A percentile compares a stretch with the other conserved stretches of the same genome.
phyloP scores from a whole-genome alignment of 2,888 invertebrate genomes.

The Hydrotaea cyrtoneurina region DNA sequence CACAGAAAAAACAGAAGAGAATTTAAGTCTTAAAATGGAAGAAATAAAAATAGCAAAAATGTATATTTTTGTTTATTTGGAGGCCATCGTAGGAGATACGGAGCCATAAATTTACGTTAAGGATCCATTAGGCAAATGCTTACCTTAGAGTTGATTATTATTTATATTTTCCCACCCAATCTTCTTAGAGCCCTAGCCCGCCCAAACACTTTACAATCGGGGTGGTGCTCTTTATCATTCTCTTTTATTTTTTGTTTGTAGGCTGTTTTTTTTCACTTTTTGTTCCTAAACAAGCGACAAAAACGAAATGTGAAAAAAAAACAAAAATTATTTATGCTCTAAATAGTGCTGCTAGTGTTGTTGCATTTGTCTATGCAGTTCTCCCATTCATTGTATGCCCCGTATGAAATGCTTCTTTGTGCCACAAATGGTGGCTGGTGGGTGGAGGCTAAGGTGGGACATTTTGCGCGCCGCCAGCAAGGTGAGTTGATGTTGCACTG shows the following conservation, averaged over 20 bases:
- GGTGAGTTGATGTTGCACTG: slow-evolving; percentile 8
- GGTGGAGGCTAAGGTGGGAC: background rate
- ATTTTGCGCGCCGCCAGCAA: background rate
- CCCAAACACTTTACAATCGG: background rate
- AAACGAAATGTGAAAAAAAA: background rate
- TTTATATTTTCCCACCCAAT: too few relatives aligned
- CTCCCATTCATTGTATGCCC: background rate
- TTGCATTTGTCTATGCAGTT: background rate
- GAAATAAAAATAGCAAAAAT: background rate
- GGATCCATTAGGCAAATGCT: too few relatives aligned
- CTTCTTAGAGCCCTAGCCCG: too few relatives aligned
- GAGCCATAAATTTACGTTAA: background rate
- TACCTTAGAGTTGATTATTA: too few relatives aligned
- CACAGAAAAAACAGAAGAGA: slow-evolving; percentile 14
- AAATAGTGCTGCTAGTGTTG: background rate
- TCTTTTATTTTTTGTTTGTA: background rate
- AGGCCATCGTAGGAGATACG: background rate
- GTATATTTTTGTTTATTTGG: background rate
- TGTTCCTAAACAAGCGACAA: background rate
- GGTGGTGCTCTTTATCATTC: background rate
- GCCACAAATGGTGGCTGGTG: background rate
- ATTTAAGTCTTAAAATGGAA: slow-evolving; percentile 9
- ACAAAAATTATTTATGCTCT: background rate
- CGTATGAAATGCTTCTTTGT: background rate
- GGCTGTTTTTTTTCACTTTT: background rate